phyloP scores from a whole-genome alignment of 2,797 vertebrate genomes.

The Cynopterus sphinx region DNA sequence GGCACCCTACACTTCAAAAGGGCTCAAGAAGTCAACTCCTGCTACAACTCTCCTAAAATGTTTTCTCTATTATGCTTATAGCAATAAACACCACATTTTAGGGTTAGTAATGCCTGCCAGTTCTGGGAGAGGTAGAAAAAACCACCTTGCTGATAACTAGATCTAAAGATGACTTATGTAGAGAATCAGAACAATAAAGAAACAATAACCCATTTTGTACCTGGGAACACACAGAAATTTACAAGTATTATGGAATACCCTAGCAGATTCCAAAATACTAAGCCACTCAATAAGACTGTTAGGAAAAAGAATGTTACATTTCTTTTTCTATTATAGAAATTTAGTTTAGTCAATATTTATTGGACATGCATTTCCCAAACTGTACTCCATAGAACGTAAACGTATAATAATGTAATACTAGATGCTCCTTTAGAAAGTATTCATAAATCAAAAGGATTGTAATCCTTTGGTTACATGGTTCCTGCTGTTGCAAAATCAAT shows the following conservation, averaged over 20 bases:
- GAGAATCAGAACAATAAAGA: not conserved
- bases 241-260: not conserved
- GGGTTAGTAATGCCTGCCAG: not conserved
- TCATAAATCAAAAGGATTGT: not conserved
- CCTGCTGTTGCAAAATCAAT: not conserved
- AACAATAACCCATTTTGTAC: not conserved
- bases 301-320: not conserved
- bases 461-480: not conserved
- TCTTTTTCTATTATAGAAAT: not conserved
- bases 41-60: not conserved
- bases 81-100: not conserved
- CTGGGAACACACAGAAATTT: not conserved
- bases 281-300: not conserved
- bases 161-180: conserved; percentile 11
- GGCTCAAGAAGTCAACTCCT: not conserved
- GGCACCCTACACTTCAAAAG: not conserved
- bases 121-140: not conserved
- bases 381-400: not conserved
- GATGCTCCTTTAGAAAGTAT: not conserved
- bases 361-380: not conserved
- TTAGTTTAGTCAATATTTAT: conserved; percentile 29
- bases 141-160: not conserved
- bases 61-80: not conserved
- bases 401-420: not conserved
- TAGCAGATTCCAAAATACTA: not conserved